Conservation (phyloP, 1,140 invertebrate species). For the Glossosoma conforme region DNA sequence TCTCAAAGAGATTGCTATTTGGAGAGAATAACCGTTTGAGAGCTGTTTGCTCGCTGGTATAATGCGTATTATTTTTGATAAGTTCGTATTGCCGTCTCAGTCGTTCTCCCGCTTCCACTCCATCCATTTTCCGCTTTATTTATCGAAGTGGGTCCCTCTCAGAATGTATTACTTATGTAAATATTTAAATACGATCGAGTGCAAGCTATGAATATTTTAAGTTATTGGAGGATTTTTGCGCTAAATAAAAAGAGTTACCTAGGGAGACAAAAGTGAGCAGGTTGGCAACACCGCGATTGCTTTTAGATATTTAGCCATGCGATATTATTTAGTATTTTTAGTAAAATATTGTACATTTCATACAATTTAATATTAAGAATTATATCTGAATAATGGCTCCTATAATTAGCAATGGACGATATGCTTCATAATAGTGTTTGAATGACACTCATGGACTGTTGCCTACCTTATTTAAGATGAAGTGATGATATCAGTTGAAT, state of each 20-base stretch:
- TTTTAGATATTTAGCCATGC: slow-evolving; percentile 25
- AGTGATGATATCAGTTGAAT: no score
- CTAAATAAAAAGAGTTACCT: slow-evolving; percentile 27
- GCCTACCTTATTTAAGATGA: no score
- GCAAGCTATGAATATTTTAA: slow-evolving; percentile 55
- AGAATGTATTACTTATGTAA: slow-evolving; percentile 53
- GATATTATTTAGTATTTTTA: no score
- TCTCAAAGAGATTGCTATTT: no score
- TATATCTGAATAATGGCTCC: no score
- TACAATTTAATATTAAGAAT: no score
- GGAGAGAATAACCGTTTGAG: slow-evolving; percentile 7
- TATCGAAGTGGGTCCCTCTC: slow-evolving; percentile 33
- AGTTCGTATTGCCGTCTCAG: slow-evolving; percentile 22
- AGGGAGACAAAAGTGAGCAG: slow-evolving; percentile 17
- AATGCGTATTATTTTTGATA: slow-evolving; percentile 31
- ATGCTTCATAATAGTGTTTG: no score
- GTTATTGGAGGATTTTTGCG: slow-evolving; percentile 31
- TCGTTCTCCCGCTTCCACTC: slow-evolving; percentile 10
- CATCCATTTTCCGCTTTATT: slow-evolving; percentile 32
- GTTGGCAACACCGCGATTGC: slow-evolving; percentile 16
- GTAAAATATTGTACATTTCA: no score
- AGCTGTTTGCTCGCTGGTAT: slow-evolving; percentile 29
- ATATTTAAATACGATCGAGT: slow-evolving; percentile 56
- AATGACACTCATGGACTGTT: no score
- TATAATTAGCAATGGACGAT: no score